These are phyloP conservation scores for Acropternis orthonyx DNA, from an alignment of 2,797 vertebrate genomes.

Conservation along the genomic window DNA sequence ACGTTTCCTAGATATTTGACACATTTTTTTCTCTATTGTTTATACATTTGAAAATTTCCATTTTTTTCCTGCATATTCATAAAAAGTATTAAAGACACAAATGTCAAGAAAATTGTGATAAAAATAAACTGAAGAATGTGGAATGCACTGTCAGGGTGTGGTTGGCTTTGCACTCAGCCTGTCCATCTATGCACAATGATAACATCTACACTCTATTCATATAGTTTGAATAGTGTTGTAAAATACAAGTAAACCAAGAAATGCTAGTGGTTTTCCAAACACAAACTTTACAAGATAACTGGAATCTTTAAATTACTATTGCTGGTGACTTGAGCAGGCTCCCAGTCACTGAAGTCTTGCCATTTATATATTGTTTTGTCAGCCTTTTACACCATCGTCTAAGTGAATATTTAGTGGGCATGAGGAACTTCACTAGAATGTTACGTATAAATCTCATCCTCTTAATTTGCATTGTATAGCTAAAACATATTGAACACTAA, in stretches of 20 bases:
- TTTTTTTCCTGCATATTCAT: neutral
- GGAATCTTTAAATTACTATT: neutral
- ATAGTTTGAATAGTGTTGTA: neutral
- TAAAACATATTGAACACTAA: neutral
- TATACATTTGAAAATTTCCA: neutral
- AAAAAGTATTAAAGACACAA: neutral
- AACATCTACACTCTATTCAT: neutral
- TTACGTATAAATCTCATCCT: neutral
- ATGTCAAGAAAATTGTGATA: neutral
- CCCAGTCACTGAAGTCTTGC: neutral
- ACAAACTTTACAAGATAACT: neutral
- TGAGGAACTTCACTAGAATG: neutral
- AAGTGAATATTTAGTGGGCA: neutral
- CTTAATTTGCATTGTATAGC: neutral
- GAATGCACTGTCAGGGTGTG: neutral
- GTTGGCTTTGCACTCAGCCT: neutral
- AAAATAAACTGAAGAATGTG: neutral
- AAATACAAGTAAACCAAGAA: neutral
- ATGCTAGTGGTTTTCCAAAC: neutral
- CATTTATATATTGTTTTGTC: neutral
- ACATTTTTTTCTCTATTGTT: neutral
- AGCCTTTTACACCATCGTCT: neutral
- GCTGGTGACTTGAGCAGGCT: neutral
- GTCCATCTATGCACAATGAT: neutral
- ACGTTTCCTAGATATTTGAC: neutral